Base-by-base conservation (phyloP, 2,797 vertebrate species). In the Chelmon rostratus region DNA sequence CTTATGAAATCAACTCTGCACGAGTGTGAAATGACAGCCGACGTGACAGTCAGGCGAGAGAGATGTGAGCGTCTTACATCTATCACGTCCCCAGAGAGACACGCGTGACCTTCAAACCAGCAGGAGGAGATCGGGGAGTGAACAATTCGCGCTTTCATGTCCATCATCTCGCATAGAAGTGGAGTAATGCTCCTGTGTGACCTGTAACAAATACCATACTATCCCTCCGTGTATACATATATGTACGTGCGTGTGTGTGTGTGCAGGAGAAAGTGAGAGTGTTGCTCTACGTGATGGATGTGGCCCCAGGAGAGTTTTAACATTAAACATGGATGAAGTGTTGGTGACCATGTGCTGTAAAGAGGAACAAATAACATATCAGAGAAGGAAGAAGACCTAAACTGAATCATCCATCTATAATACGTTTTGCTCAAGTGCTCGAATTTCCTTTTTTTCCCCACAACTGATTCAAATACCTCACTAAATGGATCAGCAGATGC, bases 91-190 rank as follows among this genome's bases (percentile, higher is more conserved):
- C 78, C 65, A 46, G 75, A 82, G 85, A 83, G 64, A 76, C 31
- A 35, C 5, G 57, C 35, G 57, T 5, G 85, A 92, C 87, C 92
- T 92, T 91, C 84, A 84, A 62, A 58, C 65, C 11, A 75, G 50
- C 50, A 71, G 54, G 52, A 78, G 58, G 76, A 33, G 58, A 79
- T 68, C n/a, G 57, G 0, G 12, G 37, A 52, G 54, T 2, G 10
- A 78, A 53, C 3, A 1, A 70, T 84, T 79, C 87, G 68, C 79
- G 73, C 74, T 78, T 79, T 76, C 35, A 63, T 68, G 69, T 75
- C 47, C 53, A 40, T 81, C 70, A 67, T 75, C 53, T 71, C 13
- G 2, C 2, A 33, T 73, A 49, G 57, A 67, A 38, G 66, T 37
- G 47, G 37, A 71, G 37, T 15, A 21, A 61, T 23, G 52, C 65